Evolutionary conservation across 2,888 invertebrate genomes (phyloP).

Genomic region (Phortica magna): DNA sequence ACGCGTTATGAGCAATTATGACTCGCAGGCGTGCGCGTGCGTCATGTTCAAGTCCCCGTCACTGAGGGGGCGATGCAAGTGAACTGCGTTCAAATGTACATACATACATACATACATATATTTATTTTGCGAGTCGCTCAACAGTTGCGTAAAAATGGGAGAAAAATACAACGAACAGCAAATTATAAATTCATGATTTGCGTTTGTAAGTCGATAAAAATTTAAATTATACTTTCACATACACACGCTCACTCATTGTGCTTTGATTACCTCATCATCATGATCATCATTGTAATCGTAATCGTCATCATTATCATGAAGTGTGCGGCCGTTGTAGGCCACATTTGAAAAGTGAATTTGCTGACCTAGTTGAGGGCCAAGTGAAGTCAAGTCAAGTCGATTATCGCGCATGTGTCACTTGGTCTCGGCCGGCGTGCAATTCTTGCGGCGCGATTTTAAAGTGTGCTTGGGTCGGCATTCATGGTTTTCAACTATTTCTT

Average conservation of each 20-base stretch:
- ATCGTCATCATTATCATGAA: background rate
- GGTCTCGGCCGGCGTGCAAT: background rate
- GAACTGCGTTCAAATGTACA: background rate
- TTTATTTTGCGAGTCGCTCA: constrained; percentile 48
- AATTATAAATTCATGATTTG: constrained; percentile 53
- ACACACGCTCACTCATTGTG: background rate
- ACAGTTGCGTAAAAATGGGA: constrained; percentile 32
- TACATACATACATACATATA: background rate
- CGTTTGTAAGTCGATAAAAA: constrained; percentile 39
- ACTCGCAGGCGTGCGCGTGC: constrained; percentile 62
- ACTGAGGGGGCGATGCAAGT: background rate
- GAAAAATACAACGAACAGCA: constrained; percentile 44
- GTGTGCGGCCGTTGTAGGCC: constrained; percentile 49
- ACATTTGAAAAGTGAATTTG: constrained; percentile 46
- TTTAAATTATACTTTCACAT: constrained; percentile 52
- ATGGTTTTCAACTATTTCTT: background rate
- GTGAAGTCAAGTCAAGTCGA: background rate
- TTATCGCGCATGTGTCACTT: background rate
- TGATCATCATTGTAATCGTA: too few species aligned
- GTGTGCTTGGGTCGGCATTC: background rate
- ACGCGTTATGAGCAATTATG: constrained; percentile 72
- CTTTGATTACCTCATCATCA: constrained; percentile 5
- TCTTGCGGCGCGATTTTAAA: background rate
- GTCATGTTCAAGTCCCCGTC: constrained; percentile 52
- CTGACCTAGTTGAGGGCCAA: constrained; percentile 28